Conservation (phyloP, 1,140 invertebrate genomes). For the Hypsibius dujardini region DNA sequence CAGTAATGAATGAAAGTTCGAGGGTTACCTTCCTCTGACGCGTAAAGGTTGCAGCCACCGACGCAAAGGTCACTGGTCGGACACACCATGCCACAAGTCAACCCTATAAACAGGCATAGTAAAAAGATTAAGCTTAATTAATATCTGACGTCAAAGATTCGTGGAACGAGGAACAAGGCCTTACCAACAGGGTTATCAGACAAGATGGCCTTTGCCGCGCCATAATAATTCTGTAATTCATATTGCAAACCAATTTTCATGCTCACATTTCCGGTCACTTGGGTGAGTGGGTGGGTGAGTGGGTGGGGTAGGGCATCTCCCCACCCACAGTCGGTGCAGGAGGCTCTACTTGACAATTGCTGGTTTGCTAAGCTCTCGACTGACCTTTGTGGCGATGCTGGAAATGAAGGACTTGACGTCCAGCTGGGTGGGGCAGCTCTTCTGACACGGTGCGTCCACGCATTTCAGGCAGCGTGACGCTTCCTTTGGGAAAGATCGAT, state of each 20-base stretch:
- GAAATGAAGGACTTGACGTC: constrained; percentile 93
- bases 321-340: too few species aligned
- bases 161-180: background rate
- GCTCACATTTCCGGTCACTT: too few species aligned
- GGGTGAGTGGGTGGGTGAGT: too few species aligned
- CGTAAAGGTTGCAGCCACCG: constrained; percentile 85
- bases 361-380: background rate
- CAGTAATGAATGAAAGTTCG: background rate
- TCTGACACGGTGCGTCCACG: constrained; percentile 93
- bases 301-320: too few species aligned
- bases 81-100: constrained; percentile 98
- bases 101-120: constrained; percentile 29
- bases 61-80: constrained; percentile 95
- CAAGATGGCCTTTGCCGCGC: constrained; percentile 83
- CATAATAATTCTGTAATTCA: constrained; percentile 74
- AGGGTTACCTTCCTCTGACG: constrained; percentile 59
- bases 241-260: too few species aligned
- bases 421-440: constrained; percentile 88
- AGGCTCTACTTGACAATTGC: too few species aligned
- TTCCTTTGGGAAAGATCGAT: constrained; percentile 37
- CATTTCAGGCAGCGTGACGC: constrained; percentile 84
- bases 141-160: background rate
- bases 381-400: constrained; percentile 79
- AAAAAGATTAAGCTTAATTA: background rate
- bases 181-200: constrained; percentile 79